A percentile compares a stretch with the other conserved stretches of the same genome.
Evolutionary conservation across 1,140 invertebrate genomes (phyloP).

Genomic region (Anoplolepis gracilipes): DNA sequence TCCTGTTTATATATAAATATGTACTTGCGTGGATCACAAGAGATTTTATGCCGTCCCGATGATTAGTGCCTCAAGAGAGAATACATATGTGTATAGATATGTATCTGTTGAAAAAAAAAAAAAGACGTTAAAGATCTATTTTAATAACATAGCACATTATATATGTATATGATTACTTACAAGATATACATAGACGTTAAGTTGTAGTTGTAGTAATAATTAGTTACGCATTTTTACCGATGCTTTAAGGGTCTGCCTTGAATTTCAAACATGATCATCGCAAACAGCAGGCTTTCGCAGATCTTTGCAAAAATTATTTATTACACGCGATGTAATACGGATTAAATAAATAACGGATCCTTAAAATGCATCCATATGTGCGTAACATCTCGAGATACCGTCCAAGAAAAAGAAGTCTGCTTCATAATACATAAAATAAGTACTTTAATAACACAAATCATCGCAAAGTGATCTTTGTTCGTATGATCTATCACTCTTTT

Average conservation of each 20-base stretch:
- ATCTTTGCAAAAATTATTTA: neutral
- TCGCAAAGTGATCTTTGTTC: slow-evolving; percentile 10
- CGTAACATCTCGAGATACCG: slow-evolving; percentile 50
- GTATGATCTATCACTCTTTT: slow-evolving; percentile 11
- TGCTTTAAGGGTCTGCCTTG: slow-evolving; percentile 35
- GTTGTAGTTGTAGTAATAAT: slow-evolving; percentile 27
- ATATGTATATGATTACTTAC: slow-evolving; percentile 51
- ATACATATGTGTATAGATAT: slow-evolving; percentile 62
- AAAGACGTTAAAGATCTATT: slow-evolving; percentile 71
- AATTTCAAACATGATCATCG: neutral
- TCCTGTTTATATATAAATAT: slow-evolving; percentile 38
- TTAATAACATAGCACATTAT: slow-evolving; percentile 57
- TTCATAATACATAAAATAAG: slow-evolving; percentile 30
- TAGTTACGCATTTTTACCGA: neutral
- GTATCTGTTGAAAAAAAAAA: slow-evolving; percentile 58
- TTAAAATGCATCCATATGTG: slow-evolving; percentile 11
- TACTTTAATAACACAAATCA: slow-evolving; percentile 34
- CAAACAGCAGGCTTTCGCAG: neutral
- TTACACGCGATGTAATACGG: neutral
- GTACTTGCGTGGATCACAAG: slow-evolving; percentile 28
- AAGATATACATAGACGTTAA: slow-evolving; percentile 21
- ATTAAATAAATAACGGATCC: neutral
- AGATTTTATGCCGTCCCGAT: slow-evolving; percentile 24
- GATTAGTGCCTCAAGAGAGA: slow-evolving; percentile 42
- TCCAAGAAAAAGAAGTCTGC: slow-evolving; percentile 66